Conservation (phyloP, 30 jellyfish, hydroid and myxozoan species). For the Aurelia aurita region DNA sequence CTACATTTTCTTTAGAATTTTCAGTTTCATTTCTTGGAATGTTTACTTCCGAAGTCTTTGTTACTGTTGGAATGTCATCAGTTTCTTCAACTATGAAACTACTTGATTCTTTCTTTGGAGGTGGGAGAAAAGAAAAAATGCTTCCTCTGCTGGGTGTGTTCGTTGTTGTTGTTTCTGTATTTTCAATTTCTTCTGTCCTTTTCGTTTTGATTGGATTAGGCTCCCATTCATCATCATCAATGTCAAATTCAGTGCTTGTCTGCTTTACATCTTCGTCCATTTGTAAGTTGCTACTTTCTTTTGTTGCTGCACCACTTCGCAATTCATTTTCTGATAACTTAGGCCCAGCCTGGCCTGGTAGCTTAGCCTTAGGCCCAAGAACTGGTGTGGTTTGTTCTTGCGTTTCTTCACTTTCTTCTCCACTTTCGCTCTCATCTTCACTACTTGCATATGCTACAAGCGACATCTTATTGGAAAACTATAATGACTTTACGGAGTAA, state of each 20-base stretch:
- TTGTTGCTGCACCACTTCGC: too few species aligned
- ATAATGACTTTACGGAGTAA: too few species aligned
- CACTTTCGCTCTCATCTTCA: slow-evolving; percentile 59
- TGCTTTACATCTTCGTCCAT: background rate
- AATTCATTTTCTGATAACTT: too few species aligned
- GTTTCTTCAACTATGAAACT: background rate
- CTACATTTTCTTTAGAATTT: background rate
- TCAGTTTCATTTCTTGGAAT: background rate
- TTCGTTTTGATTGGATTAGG: background rate
- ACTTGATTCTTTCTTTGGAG: slow-evolving; percentile 43
- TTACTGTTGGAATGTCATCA: slow-evolving; percentile 3
- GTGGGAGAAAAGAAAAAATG: slow-evolving; percentile 56
- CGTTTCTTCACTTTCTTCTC: slow-evolving; percentile 15
- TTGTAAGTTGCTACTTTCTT: background rate
- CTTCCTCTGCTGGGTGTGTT: slow-evolving; percentile 11
- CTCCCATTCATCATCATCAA: slow-evolving; percentile 28
- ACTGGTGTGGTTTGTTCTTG: background rate
- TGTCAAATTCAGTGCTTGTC: background rate
- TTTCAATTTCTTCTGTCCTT: background rate
- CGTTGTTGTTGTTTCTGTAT: background rate
- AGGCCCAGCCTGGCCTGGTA: too few species aligned
- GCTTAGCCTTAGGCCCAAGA: slow-evolving; percentile 53
- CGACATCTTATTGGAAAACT: slow-evolving; percentile 20
- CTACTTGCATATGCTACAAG: slow-evolving; percentile 76
- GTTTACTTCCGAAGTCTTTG: background rate